Evolutionary conservation across 92 coral and sea anemone species (phyloP).

Genomic region (Paramuricea clavata): DNA sequence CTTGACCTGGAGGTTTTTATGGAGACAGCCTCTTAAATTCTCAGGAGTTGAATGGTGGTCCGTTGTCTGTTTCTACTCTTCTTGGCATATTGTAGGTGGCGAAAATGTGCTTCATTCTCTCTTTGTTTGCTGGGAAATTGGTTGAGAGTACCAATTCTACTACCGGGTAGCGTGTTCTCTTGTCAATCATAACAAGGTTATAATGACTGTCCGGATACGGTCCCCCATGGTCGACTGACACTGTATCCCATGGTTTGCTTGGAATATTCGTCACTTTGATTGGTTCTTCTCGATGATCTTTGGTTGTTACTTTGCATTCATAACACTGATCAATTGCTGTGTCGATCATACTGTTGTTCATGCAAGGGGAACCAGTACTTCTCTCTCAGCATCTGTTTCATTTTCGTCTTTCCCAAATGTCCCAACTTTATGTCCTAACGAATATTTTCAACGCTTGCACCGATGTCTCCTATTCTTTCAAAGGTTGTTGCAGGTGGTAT

Average conservation of each 20-base stretch:
- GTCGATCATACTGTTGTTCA: no score
- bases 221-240: conserved; percentile 46
- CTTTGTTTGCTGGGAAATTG: conserved; percentile 40
- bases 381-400: conserved; percentile 53
- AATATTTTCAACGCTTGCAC: conserved; percentile 40
- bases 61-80: no score
- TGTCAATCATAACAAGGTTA: conserved; percentile 38
- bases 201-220: conserved; percentile 65
- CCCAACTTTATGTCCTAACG: no score
- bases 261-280: no score
- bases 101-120: no score
- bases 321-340: no score
- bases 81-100: no score
- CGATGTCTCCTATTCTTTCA: conserved; percentile 74
- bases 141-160: conserved; percentile 60
- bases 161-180: no score
- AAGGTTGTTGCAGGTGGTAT: conserved; percentile 68
- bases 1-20: no score
- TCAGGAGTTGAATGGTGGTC: no score
- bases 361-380: conserved; percentile 75
- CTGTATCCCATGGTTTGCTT: no score
- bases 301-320: conserved; percentile 57
- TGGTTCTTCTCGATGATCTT: neutral
- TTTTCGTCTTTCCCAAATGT: neutral
- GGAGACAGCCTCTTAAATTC: no score